A percentile compares a stretch with the other conserved stretches of the same genome.
Evolutionary conservation across 1,140 invertebrate species (phyloP).

Genomic region (Saccostrea cuccullata): DNA sequence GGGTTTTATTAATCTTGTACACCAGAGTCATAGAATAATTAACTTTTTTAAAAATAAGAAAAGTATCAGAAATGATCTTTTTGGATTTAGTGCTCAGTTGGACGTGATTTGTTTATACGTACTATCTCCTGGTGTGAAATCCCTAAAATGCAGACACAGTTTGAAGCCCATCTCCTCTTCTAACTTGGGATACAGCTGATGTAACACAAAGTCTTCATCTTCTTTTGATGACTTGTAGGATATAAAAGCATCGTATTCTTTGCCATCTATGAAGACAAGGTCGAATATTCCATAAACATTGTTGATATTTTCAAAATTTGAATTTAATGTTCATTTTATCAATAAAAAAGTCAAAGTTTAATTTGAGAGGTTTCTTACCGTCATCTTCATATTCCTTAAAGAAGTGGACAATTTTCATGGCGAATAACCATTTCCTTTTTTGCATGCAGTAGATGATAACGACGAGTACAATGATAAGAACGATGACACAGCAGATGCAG

Average conservation of each 20-base stretch:
- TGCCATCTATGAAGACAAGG: conserved; percentile 67
- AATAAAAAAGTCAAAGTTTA: background rate
- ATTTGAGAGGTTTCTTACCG: conserved; percentile 57
- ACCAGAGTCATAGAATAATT: too few relatives aligned
- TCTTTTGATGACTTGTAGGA: conserved; percentile 69
- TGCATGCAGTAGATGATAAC: conserved; percentile 67
- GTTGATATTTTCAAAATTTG: too few relatives aligned
- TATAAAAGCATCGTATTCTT: conserved; percentile 74
- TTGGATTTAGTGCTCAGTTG: too few relatives aligned
- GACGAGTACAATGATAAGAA: conserved; percentile 53
- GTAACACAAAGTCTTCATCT: conserved; percentile 72
- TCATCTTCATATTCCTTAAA: conserved; percentile 74
- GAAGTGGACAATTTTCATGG: conserved; percentile 71
- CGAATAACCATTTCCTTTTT: conserved; percentile 64
- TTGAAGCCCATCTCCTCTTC: conserved; percentile 72
- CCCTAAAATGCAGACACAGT: conserved; percentile 74
- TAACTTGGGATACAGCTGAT: conserved; percentile 70
- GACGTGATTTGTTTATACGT: conserved; percentile 32
- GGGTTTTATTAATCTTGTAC: too few relatives aligned
- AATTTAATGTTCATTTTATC: too few relatives aligned
- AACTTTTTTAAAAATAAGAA: too few relatives aligned
- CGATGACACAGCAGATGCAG: conserved; percentile 55
- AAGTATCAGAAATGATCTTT: too few relatives aligned
- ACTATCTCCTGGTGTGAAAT: conserved; percentile 74
- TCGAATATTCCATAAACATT: conserved; percentile 3